Base-by-base conservation (phyloP, 2,113 vertebrate genomes). In the Mormyrus lacerda region DNA sequence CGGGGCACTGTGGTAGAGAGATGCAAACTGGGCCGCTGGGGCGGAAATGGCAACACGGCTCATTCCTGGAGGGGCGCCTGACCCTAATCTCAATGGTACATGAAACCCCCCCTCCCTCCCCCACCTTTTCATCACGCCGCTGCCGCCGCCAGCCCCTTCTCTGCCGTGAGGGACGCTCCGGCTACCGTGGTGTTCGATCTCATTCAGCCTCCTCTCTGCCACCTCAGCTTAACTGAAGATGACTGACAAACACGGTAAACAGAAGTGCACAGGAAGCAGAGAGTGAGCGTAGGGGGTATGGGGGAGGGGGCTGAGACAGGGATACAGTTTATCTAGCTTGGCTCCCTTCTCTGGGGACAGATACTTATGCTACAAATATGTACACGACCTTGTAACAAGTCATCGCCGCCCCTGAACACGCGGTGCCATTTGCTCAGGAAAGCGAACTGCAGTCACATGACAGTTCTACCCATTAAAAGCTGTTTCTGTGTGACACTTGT, bases 81-180 rank as follows among this genome's bases (percentile, higher is more conserved):
- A 96, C 95, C 95, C 94, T 95, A 96, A 96, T 96, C 95, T 95
- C 92, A 92, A 91, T 92, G 93, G 92, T 93, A 95, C 95, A 96
- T 93, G 91, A 91, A 92, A 93, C 91, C 92, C 92, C 92, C 53
- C 91, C 91, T 91, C 55, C 90, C 91, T 58, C 91, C 58, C 87
- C 90, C 90, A 91, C 92, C 92, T 91, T 24, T 47, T 55, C 15
- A 17, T 35, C 61, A 27, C 21, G 4, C 19, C 13, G 19, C 53
- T 9, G 58, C 85, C 90, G 91, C 89, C 88, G 65, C 88, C 91
- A 90, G 88, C 88, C 91, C 93, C 90, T 88, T 55, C 92, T 94
- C 91, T 86, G 93, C 93, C 93, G 93, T 94, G 94, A 94, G 95
- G 94, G 93, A 94, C 94, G 94, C 95, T 96, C 93, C 95, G 95